These are phyloP conservation scores for Whitmania pigra DNA, from an alignment of 1,140 invertebrate genomes.

Conservation along the genomic window DNA sequence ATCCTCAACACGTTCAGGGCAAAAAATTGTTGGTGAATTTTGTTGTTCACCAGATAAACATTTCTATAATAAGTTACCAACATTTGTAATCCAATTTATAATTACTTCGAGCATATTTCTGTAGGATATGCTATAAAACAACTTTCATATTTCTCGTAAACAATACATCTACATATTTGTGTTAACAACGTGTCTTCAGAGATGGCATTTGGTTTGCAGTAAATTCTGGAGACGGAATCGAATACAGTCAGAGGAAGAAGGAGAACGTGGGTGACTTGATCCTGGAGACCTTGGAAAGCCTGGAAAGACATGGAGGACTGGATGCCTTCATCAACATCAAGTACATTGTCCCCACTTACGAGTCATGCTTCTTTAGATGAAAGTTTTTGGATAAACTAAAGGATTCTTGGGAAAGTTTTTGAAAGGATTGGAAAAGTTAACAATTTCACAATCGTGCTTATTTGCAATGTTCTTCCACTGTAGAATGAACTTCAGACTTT, in stretches of 20 bases:
- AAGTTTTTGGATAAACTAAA: too few species aligned
- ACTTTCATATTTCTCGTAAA: too few species aligned
- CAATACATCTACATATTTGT: too few species aligned
- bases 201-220: constrained; percentile 36
- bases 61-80: not conserved
- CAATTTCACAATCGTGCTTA: too few species aligned
- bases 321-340: constrained; percentile 94
- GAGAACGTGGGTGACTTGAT: constrained; percentile 72
- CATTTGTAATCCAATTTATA: too few species aligned
- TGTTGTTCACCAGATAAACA: not conserved
- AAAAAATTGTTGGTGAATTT: constrained; percentile 56
- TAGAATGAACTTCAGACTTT: too few species aligned
- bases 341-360: constrained; percentile 89
- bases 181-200: too few species aligned
- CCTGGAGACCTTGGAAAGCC: constrained; percentile 74
- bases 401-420: too few species aligned
- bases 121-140: too few species aligned
- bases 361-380: constrained; percentile 56
- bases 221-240: constrained; percentile 60
- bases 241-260: constrained; percentile 59
- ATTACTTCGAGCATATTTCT: too few species aligned
- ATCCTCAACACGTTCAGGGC: constrained; percentile 77
- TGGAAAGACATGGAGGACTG: constrained; percentile 75
- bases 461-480: too few species aligned
- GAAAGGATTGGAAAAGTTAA: too few species aligned